These are phyloP conservation scores for Sebastiscus tertius DNA, from an alignment of 2,797 vertebrate species.

Conservation along the genomic window DNA sequence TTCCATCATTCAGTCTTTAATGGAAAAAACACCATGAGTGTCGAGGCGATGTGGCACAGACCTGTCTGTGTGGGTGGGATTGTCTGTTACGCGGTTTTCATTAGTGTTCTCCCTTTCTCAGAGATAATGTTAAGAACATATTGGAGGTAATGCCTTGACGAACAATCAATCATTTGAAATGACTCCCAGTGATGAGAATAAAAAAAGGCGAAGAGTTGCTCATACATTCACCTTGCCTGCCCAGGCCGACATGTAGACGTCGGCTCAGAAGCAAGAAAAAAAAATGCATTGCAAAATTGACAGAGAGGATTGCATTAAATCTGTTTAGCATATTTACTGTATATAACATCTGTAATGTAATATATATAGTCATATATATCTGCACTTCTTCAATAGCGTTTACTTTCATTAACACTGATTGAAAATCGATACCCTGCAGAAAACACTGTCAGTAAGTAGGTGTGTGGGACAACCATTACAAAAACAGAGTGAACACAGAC, in stretches of 20 bases:
- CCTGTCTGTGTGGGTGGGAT: conserved; percentile 74
- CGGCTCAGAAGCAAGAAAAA: conserved; percentile 80
- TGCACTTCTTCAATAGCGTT: conserved; percentile 78
- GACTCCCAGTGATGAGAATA: conserved; percentile 73
- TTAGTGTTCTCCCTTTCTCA: conserved; percentile 85
- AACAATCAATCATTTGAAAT: conserved; percentile 65
- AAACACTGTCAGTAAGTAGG: conserved; percentile 81
- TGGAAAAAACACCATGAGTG: conserved; percentile 75
- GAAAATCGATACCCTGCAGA: conserved; percentile 84
- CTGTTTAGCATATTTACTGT: conserved; percentile 86
- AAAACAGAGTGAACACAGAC: conserved; percentile 84
- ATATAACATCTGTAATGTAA: conserved; percentile 85
- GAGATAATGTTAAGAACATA: conserved; percentile 84
- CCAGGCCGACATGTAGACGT: conserved; percentile 59
- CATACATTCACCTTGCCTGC: conserved; percentile 83
- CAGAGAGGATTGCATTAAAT: conserved; percentile 80
- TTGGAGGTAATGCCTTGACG: conserved; percentile 83
- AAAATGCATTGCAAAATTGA: conserved; percentile 78
- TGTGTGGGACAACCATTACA: conserved; percentile 79
- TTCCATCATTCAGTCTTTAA: conserved; percentile 75
- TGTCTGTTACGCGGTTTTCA: conserved; percentile 78
- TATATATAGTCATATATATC: conserved; percentile 75
- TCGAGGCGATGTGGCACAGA: conserved; percentile 73
- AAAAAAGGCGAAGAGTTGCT: conserved; percentile 79
- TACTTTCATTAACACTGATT: conserved; percentile 81